phyloP scores from a whole-genome alignment of 64 coral and sea anemone species.

The Montipora sp. region DNA sequence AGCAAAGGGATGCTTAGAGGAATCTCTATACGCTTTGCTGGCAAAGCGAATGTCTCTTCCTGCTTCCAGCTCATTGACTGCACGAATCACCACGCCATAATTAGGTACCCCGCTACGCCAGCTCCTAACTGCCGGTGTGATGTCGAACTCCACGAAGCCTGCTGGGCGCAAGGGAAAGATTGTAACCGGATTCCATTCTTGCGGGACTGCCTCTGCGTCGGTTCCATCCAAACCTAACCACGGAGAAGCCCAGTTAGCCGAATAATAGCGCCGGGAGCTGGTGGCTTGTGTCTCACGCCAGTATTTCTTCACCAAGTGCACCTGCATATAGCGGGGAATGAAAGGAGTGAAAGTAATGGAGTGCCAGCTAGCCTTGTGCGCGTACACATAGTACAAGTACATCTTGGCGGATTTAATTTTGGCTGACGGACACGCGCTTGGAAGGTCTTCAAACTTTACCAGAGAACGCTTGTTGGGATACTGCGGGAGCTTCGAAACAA shows the following conservation, averaged over 20 bases:
- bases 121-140: no score
- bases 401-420: constrained; percentile 52
- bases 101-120: no score
- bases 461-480: constrained; percentile 79
- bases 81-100: no score
- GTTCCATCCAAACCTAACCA: constrained; percentile 34
- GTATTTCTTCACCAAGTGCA: constrained; percentile 34
- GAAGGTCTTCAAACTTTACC: constrained; percentile 69
- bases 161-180: no score
- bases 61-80: no score
- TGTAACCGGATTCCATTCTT: no score
- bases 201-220: constrained; percentile 38
- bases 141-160: no score
- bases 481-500: constrained; percentile 43
- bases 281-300: constrained; percentile 62
- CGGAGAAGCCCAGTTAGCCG: background rate
- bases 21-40: no score
- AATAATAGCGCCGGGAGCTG: background rate
- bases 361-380: constrained; percentile 56
- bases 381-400: constrained; percentile 65
- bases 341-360: constrained; percentile 17
- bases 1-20: no score
- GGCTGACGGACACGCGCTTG: background rate
- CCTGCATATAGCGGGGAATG: constrained; percentile 43
- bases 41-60: no score